Evolutionary conservation across 2,113 vertebrate species (phyloP), one percentile per base, ranked within the genome.

Genomic region (Ranitomeya imitator): DNA sequence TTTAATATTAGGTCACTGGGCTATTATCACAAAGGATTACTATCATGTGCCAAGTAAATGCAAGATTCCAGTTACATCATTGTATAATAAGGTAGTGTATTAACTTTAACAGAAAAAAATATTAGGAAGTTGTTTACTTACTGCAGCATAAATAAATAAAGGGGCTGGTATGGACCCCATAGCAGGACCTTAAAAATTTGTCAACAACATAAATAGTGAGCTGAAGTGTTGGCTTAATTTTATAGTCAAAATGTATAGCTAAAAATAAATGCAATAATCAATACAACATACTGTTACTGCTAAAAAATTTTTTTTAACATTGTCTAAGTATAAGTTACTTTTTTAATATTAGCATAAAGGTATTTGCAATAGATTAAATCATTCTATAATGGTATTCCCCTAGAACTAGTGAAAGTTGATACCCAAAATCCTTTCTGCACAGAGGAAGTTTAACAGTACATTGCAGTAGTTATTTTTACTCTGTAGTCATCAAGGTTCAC

Each of bases 391-490:
- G 67, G 18, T 67, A 61, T 21, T 15, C 18, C 60, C 16, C 31
- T 6, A 51, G 69, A 60, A 63, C 12, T 7, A 11, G 57, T 86
- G 85, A 51, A 86, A 86, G 37, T 21, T 54, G 21, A 86, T 54
- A 78, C 74, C 37, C 51, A 37, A 19, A 67, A 87, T 55, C 78
- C 31, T 67, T 81, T 81, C 16, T 73, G 86, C 71, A 74, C 51
- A 87, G 78, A 87, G 63, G 65, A 73, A 81, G 86, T 73, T 26
- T 60, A 82, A 80, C 51, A 59, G 63, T 54, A 55, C 31, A 54
- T 12, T 74, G 86, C 65, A 87, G 14, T 18, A 81, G 77, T 61
- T 87, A 87, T 87, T 87, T 87, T 82, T 87, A 82, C 65, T 59
- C 55, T 18, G 16, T 63, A 21, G 59, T 71, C 61, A 67, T 60